Percentiles rank a stretch among this genome's conserved stretches.
Evolutionary conservation across 35 echinoderm and acorn worm genomes (phyloP).

Genomic region (Anneissia japonica): DNA sequence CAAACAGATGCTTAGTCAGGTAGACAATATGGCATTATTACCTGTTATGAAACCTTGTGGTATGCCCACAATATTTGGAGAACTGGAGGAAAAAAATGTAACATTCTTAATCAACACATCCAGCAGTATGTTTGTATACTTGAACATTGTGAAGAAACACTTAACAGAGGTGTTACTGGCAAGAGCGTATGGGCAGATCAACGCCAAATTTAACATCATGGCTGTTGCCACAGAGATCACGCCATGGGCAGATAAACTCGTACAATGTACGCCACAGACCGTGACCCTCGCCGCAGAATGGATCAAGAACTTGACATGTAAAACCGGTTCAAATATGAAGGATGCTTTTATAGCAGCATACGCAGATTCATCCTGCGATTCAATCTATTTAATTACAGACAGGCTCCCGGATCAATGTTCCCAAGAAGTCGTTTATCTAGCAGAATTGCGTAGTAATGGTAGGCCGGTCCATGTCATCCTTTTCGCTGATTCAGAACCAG

Average conservation of each 20-base stretch:
- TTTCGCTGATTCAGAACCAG: constrained; percentile 38
- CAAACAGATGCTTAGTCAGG: no score
- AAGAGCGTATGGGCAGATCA: constrained; percentile 51
- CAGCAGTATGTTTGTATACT: constrained; percentile 68
- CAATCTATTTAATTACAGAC: constrained; percentile 82
- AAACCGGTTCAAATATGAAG: constrained; percentile 78
- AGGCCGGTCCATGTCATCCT: constrained; percentile 61
- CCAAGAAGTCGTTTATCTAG: constrained; percentile 36
- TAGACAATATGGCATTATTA: constrained; percentile 40
- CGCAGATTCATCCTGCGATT: constrained; percentile 60
- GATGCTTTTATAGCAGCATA: constrained; percentile 70
- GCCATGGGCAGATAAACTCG: constrained; percentile 88
- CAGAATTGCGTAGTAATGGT: constrained; percentile 45
- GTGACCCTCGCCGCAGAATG: constrained; percentile 77
- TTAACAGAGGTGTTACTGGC: constrained; percentile 66
- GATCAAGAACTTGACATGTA: constrained; percentile 51
- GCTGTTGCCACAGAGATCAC: constrained; percentile 59
- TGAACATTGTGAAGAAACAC: constrained; percentile 69
- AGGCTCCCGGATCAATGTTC: constrained; percentile 80
- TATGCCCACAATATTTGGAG: constrained; percentile 81
- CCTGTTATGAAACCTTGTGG: constrained; percentile 22
- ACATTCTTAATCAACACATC: constrained; percentile 87
- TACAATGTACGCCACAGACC: constrained; percentile 86
- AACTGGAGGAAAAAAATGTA: constrained; percentile 75
- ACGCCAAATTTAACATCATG: constrained; percentile 78